Percentiles rank a stretch among this genome's conserved stretches.
These are phyloP conservation scores for Melanostigma gelatinosum DNA, from an alignment of 2,113 vertebrate genomes.

Conservation along the genomic window DNA sequence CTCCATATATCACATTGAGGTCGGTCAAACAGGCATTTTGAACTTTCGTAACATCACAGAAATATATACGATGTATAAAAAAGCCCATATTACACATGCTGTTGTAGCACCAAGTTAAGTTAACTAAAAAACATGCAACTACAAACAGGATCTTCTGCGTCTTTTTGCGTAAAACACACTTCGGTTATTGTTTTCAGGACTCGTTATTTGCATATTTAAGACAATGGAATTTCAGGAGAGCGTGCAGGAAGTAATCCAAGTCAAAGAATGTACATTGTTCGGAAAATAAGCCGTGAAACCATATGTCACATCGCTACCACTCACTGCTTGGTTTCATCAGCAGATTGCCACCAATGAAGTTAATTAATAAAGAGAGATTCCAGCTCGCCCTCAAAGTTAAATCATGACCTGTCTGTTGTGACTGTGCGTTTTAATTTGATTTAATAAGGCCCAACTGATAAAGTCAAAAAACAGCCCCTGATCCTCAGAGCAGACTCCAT, in stretches of 20 bases:
- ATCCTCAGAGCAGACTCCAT: constrained; percentile 48
- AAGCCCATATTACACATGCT: no score
- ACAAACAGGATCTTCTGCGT: no score
- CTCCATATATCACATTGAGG: not conserved
- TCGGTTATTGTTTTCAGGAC: not conserved
- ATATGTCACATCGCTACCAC: not conserved
- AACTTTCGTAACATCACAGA: not conserved
- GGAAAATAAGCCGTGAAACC: no score
- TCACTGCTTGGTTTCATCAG: not conserved
- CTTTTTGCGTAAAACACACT: not conserved
- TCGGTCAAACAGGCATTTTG: not conserved
- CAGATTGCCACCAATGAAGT: not conserved
- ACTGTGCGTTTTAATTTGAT: constrained; percentile 31
- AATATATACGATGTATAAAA: not conserved
- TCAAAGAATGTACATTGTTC: not conserved
- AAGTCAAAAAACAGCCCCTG: not conserved
- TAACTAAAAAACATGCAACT: no score
- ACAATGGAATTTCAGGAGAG: not conserved
- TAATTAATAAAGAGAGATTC: constrained; percentile 1
- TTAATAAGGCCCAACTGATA: constrained; percentile 9
- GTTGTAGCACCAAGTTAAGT: no score
- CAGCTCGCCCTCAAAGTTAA: not conserved
- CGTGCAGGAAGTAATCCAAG: not conserved
- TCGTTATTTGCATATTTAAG: not conserved
- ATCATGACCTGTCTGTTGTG: not conserved